These are phyloP conservation scores for Calliopsis andreniformis DNA, from an alignment of 1,140 invertebrate genomes.

Conservation along the genomic window DNA sequence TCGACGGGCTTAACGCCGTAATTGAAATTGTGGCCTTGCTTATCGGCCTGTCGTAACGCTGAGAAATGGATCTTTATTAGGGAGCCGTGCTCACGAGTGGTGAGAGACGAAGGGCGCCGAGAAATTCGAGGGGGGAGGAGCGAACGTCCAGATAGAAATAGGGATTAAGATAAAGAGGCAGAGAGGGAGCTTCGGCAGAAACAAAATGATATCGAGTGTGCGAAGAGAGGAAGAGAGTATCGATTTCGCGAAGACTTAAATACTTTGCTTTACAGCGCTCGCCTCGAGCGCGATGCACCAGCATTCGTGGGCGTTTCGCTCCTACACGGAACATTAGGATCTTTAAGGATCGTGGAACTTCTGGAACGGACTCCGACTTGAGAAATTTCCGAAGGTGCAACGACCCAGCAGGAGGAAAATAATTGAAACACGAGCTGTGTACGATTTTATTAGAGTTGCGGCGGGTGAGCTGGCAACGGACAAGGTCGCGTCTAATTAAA, in stretches of 20 bases:
- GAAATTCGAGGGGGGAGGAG: slow-evolving; percentile 3
- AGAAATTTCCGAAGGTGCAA: not conserved
- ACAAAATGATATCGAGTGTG: slow-evolving; percentile 58
- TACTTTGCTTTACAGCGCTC: slow-evolving; percentile 10
- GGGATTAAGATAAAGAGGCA: slow-evolving; percentile 61
- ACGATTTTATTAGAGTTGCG: not conserved
- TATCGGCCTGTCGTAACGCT: slow-evolving; percentile 68
- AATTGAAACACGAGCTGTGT: not conserved
- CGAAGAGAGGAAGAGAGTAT: slow-evolving; percentile 8
- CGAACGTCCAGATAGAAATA: slow-evolving; percentile 20
- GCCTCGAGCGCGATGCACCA: not conserved
- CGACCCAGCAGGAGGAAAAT: not conserved
- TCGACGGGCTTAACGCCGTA: slow-evolving; percentile 63
- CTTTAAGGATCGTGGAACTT: not conserved
- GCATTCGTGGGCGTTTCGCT: slow-evolving; percentile 11
- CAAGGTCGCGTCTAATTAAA: slow-evolving; percentile 50
- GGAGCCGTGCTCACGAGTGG: slow-evolving; percentile 52
- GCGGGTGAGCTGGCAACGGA: not conserved
- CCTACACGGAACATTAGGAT: not conserved
- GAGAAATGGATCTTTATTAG: slow-evolving; percentile 71
- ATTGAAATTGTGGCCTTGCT: slow-evolving; percentile 70
- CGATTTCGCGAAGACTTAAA: slow-evolving; percentile 40
- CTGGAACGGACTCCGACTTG: not conserved
- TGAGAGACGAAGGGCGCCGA: slow-evolving; percentile 33
- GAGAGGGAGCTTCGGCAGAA: slow-evolving; percentile 31